Evolutionary conservation across 2,888 invertebrate species (phyloP).

Genomic region (Argyresthia albistria): DNA sequence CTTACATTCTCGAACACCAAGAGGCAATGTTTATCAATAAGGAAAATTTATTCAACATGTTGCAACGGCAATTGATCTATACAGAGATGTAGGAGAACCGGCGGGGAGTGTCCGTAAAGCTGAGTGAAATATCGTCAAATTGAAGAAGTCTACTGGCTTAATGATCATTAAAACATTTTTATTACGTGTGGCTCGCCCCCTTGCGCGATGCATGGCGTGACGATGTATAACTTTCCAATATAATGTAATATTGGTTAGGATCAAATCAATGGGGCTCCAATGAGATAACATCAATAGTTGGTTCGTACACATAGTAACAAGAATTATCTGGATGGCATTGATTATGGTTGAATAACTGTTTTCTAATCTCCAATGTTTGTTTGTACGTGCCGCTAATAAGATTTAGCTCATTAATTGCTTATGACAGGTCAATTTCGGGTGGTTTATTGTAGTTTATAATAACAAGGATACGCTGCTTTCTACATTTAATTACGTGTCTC

Average conservation of each 20-base stretch:
- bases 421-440: slow-evolving; percentile 16
- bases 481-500: slow-evolving; percentile 14
- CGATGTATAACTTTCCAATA: slow-evolving; percentile 13
- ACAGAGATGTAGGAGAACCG: slow-evolving; percentile 6
- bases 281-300: neutral
- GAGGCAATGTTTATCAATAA: neutral
- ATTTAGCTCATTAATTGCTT: slow-evolving; percentile 13
- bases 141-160: slow-evolving; percentile 9
- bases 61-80: slow-evolving; percentile 7
- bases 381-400: slow-evolving; percentile 9
- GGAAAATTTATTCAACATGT: slow-evolving; percentile 9
- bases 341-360: no score
- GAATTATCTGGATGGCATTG: no score
- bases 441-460: slow-evolving; percentile 7
- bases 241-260: slow-evolving; percentile 8
- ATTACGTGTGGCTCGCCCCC: slow-evolving; percentile 11
- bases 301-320: neutral
- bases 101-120: slow-evolving; percentile 6
- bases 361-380: no score
- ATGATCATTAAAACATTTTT: slow-evolving; percentile 13
- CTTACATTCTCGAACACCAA: neutral
- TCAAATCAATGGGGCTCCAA: slow-evolving; percentile 8
- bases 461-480: slow-evolving; percentile 17
- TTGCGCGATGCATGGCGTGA: slow-evolving; percentile 12
- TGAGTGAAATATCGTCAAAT: slow-evolving; percentile 9